Conservation (phyloP, 1,140 invertebrate species). For the Homalodisca vitripennis region DNA sequence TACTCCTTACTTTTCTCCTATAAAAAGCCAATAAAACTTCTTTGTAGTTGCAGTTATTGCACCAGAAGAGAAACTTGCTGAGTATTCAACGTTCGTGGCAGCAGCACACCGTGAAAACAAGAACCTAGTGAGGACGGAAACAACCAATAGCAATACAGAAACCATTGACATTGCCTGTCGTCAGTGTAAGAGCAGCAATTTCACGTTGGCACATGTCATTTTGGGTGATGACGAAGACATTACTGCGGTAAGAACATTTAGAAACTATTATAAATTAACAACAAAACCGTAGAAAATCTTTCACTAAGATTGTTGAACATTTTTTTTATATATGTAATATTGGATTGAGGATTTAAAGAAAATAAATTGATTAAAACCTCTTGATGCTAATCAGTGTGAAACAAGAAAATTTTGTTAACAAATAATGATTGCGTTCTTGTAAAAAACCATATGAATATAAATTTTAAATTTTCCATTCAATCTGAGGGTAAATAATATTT, state of each 20-base stretch:
- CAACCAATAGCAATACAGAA: background rate
- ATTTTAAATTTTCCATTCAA: too few relatives aligned
- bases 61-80: background rate
- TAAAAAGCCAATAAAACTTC: background rate
- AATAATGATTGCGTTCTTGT: too few relatives aligned
- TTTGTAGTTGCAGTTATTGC: conserved; percentile 10
- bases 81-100: conserved; percentile 16
- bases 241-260: background rate
- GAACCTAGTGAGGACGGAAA: background rate
- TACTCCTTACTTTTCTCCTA: background rate
- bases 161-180: background rate
- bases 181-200: background rate
- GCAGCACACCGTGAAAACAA: conserved; percentile 14
- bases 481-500: too few relatives aligned
- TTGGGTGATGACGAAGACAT: background rate
- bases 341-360: too few relatives aligned
- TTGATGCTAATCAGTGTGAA: too few relatives aligned
- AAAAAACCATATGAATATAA: too few relatives aligned
- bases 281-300: too few relatives aligned
- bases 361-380: too few relatives aligned
- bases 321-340: too few relatives aligned
- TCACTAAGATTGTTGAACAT: too few relatives aligned
- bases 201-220: conserved; percentile 2
- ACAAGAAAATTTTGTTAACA: too few relatives aligned
- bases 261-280: too few relatives aligned